Base-by-base conservation (phyloP, 2,888 invertebrate species). In the Andrena haemorrhoa region DNA sequence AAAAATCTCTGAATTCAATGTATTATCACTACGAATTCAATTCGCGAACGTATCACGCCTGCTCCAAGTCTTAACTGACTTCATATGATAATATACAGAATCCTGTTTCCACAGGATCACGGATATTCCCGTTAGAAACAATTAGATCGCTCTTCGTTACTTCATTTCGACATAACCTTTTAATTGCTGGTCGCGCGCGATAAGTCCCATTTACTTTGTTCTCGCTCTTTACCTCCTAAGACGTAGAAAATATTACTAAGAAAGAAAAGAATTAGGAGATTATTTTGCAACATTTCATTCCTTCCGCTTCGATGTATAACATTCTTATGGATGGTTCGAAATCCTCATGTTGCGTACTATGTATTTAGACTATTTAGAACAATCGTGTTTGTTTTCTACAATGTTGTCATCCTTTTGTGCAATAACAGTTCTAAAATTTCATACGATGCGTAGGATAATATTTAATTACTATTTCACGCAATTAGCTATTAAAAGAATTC, bases 1-100 rank as follows among this genome's bases (percentile, higher is more conserved):
- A 89, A 87, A 89, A 86, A 86, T 89, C 85, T 84, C 82, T 83
- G 83, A 88, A 84, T 88, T 82, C 83, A 84, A 75, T 75, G 81
- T 75, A 70, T 83, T 79, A 83, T 86, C 75, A 81, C 82, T 47
- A 35, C 58, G 79, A 76, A 86, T 83, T 60, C 76, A 70, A 61
- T 66, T 65, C 66, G 72, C 33, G 49, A 79, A 79, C 79, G 80
- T 83, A 82, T 77, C 68, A 29, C 58, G 53, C 71, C 58, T 51
- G 65, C 70, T 80, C 71, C 73, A 61, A 75, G 71, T 60, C 31
- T 71, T 56, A 20, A 72, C 79, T 77, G 61, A 85, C 63, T 76
- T 75, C 35, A 47, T 60, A 79, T 49, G 31, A 72, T 58, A 69
- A 74, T 74, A 58, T 47, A 69, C 7, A 53, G 47, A 75, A 84